Evolutionary conservation across 2,797 vertebrate species (phyloP), one percentile per base, ranked within the genome.

Genomic region (Acropternis orthonyx): DNA sequence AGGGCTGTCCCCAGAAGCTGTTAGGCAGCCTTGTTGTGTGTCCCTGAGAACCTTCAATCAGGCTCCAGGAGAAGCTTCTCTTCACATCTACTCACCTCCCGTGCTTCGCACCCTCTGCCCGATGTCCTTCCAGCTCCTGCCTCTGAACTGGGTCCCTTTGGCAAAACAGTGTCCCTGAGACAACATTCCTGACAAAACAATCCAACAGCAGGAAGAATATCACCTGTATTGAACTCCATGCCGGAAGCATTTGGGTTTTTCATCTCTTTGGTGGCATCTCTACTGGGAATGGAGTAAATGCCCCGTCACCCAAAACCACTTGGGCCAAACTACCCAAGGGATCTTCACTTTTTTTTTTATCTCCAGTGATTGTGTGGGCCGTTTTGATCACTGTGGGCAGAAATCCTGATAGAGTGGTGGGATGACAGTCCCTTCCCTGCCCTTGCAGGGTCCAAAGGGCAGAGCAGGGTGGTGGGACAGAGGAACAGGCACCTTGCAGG

Each of bases 121-220:
- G 2, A 1, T 0, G 0, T 41, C 62, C 69, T 54, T 15, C 48
- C 77, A 41, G 39, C 39, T 66, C 16, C 20, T 0, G 0, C 4
- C n/a, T 48, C 77, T 39, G 34, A 22, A 54, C 14, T 4, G 46
- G 10, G 14, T 26, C 30, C 39, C 17, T 46, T 34, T 12, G 39
- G 24, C 54, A 67, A 22, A 73, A 24, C 1, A 2, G 19, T 9
- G 37, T 30, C 39, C 41, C 34, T 32, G 30, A 48, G 22, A 41
- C 41, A 41, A 26, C 81, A 41, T 12, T 75, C 48, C 51, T 20
- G 67, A 28, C 37, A 24, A 44, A 58, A 43, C 22, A 56, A 23
- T 13, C 20, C 4, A 24, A 7, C 1, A 13, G 22, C 62, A 54
- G 22, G 7, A 36, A 48, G 54, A 48, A 32, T 1, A 27, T 41